Evolutionary conservation across 2,888 invertebrate species (phyloP), one percentile per base, ranked within the genome.

Genomic region (Dorcus hopei): DNA sequence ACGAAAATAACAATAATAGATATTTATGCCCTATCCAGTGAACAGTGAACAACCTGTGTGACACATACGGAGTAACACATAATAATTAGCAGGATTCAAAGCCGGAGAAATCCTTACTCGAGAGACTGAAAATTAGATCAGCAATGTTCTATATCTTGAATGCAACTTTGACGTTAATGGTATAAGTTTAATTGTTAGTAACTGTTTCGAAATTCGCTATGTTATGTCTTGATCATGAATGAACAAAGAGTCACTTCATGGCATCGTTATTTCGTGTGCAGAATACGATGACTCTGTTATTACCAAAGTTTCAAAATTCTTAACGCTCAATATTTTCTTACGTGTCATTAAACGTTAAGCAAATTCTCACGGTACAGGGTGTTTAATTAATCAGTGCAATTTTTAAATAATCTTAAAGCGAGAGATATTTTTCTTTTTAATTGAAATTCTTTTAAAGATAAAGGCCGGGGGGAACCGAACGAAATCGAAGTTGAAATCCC

Each of bases 151-250:
- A 55, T 55, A 47, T 61, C 58, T 54, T 61, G 54, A 16, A 45
- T 45, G 61, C 59, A 64, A 65, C 64, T 64, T 63, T 67, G 65
- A 67, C 65, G 61, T 64, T 67, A 65, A 65, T 64, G 65, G 64
- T 62, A 59, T 62, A 66, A 66, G 65, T 66, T 66, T 65, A 66
- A 66, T 65, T 66, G 66, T 65, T 63, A 61, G 64, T 60, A 63
- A 59, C 63, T 59, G 61, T 64, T 63, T 59, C 52, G 45, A 39
- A 51, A 49, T 55, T 54, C 58, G 58, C 49, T 52, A 61, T 58
- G 61, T 55, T 61, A 58, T 55, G 58, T 58, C 58, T 61, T 49
- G 57, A 57, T 57, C 60, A 41, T 50, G 57, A 54, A 54, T 43
- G 57, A 57, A 50, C 54, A 60, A 57, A 57, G 54, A 57, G 49